These are phyloP conservation scores for Trichonephila clavata DNA, from an alignment of 1,140 invertebrate genomes.

Conservation along the genomic window DNA sequence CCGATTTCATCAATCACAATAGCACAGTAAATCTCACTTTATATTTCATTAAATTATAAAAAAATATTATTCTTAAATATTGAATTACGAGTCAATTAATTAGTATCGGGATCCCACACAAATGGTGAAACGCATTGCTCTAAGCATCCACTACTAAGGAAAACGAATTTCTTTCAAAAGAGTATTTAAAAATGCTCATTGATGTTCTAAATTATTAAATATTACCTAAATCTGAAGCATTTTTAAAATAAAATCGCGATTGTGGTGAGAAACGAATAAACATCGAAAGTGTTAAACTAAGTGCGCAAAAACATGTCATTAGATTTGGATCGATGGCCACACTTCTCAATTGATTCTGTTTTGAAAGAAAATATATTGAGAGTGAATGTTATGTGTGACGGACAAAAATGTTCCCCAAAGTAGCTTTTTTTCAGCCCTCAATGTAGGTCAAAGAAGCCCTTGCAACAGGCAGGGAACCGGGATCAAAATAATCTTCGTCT, in stretches of 20 bases:
- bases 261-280: no score
- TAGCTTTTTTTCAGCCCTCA: not conserved
- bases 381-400: no score
- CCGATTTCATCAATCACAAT: no score
- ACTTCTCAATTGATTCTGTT: not conserved
- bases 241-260: no score
- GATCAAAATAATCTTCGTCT: conserved; percentile 29
- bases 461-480: conserved; percentile 55
- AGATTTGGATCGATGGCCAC: not conserved
- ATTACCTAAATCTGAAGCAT: no score
- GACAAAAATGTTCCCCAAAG: not conserved
- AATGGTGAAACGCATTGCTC: not conserved
- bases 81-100: not conserved
- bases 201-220: no score
- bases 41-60: no score
- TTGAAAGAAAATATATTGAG: no score
- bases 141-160: not conserved
- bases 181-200: not conserved
- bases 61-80: no score
- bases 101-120: not conserved
- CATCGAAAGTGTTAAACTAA: not conserved
- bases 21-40: no score
- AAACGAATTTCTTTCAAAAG: not conserved
- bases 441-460: conserved; percentile 63
- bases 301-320: not conserved